Base-by-base conservation (phyloP, 1,140 invertebrate species). In the Rhopalosiphum padi region DNA sequence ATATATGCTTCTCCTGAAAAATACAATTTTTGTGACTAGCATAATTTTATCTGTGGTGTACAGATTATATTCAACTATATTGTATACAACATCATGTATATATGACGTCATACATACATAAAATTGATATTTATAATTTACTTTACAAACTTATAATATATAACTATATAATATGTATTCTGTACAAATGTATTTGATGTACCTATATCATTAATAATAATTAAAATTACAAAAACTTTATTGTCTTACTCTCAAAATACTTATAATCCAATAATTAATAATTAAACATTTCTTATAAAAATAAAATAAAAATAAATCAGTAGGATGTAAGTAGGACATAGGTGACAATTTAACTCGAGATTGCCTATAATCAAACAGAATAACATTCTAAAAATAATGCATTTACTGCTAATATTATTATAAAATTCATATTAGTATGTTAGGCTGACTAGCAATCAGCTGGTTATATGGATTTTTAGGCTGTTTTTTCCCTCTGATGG, bases 381-480 rank as follows among this genome's bases (percentile, higher is more conserved):
- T 43, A 43, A 86, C 37, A 9, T 86, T 48, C 1, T 9, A 43
- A 43, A 51, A 35, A 87, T 15, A 21, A 8, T 77, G 60, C 60
- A 48, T 87, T 87, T 6, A 89, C 35, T 55, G 3, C 1, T 37
- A 89, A 89, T n/a, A n/a, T 1, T 89, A 53, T 89, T 89, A 18
- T 22, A 53, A 2, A 37, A 15, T 53, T 93, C 46, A 55, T 18
- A 41, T 43, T 55, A 43, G 86, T 22, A 55, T 55, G 41, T 85
- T 85, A 51, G 77, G 68, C 21, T 53, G 37, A 41, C 15, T 53
- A 18, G 77, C 22, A 3, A 93, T 53, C 9, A 77, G 60, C 30
- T 55, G 91, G 15, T 93, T 93, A 23, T 93, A 86, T 0, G 22
- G 43, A 86, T 93, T 93, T 93, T 93, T 93, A 41, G 91, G 48